Evolutionary conservation across 1,140 invertebrate species (phyloP), one percentile per base, ranked within the genome.

Genomic region (Drosophila lini): DNA sequence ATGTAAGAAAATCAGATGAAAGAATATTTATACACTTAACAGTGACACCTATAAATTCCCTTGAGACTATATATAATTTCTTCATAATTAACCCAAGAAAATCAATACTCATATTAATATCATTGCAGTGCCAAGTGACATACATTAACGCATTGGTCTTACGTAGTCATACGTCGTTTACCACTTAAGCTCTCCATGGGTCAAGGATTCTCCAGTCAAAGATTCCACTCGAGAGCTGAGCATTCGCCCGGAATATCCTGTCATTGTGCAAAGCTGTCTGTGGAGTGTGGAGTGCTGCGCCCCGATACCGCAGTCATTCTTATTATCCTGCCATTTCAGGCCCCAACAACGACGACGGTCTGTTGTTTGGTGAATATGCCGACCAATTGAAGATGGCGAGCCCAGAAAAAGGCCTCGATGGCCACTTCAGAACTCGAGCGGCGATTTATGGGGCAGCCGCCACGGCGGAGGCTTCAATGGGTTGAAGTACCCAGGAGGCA

Each of bases 321-420:
- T 64, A 55, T 74, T 55, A 61, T 74, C 59, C 53, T 52, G 44
- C 71, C 60, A 31, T 48, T 62, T 60, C 68, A 55, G 52, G 28
- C 64, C 44, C 25, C 25, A 28, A 28, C 25, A 28, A 28, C 25
- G 9, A 32, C 40, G 40, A 28, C 40, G 25, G 32, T 11, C 57
- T 22, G 68, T 73, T 74, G 62, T 74, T 76, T 77, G 62, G 61
- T 55, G 60, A 60, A 80, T 68, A 53, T 44, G 48, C 36, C 45
- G 31, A 36, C 59, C 80, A 74, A 83, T 80, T 80, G 76, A 67
- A 71, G 65, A 71, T 68, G 78, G 63, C 47, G 22, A 59, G 42
- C 34, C 65, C 56, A 50, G 52, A 62, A 67, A 73, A 61, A 53
- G 68, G 47, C 47, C 47, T 63, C 62, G 36, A 48, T 41, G 47